These are phyloP conservation scores for Mesochorus sp. DNA, from an alignment of 2,888 invertebrate species.

Conservation along the genomic window DNA sequence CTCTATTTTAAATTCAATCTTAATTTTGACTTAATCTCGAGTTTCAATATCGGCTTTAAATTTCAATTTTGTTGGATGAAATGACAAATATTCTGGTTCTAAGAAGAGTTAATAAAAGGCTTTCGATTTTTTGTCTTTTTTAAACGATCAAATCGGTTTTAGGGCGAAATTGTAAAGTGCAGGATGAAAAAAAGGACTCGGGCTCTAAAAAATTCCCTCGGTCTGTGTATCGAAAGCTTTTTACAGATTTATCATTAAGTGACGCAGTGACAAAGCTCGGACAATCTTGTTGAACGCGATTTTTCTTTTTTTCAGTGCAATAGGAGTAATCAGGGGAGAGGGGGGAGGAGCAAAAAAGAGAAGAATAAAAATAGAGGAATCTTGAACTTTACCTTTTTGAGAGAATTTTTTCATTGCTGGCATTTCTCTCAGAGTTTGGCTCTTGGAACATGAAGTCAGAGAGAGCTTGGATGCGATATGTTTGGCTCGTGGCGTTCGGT, in stretches of 20 bases:
- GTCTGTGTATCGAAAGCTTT: constrained; percentile 35
- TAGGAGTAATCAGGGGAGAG: constrained; percentile 16
- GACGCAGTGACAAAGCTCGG: constrained; percentile 55
- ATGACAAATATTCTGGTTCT: too few species aligned
- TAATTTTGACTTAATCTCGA: too few species aligned
- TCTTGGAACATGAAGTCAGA: constrained; percentile 24
- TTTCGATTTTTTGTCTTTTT: too few species aligned
- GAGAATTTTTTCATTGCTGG: not conserved
- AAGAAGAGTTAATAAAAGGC: too few species aligned
- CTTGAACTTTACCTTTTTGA: constrained; percentile 34
- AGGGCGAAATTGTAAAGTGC: too few species aligned
- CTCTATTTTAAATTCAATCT: too few species aligned
- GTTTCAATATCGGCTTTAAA: too few species aligned
- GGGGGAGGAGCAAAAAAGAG: constrained; percentile 28
- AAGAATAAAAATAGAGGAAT: constrained; percentile 30
- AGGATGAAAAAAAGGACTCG: not conserved
- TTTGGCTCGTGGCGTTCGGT: constrained; percentile 40
- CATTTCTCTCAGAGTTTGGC: constrained; percentile 18
- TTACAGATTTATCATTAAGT: constrained; percentile 67
- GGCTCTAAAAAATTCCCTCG: constrained; percentile 13
- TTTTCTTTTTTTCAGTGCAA: not conserved
- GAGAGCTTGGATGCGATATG: constrained; percentile 20
- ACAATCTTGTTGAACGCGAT: constrained; percentile 57
- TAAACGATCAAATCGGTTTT: too few species aligned
- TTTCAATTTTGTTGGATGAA: too few species aligned